These are phyloP conservation scores for Eledona agricola DNA, from an alignment of 2,888 invertebrate genomes.

Conservation along the genomic window DNA sequence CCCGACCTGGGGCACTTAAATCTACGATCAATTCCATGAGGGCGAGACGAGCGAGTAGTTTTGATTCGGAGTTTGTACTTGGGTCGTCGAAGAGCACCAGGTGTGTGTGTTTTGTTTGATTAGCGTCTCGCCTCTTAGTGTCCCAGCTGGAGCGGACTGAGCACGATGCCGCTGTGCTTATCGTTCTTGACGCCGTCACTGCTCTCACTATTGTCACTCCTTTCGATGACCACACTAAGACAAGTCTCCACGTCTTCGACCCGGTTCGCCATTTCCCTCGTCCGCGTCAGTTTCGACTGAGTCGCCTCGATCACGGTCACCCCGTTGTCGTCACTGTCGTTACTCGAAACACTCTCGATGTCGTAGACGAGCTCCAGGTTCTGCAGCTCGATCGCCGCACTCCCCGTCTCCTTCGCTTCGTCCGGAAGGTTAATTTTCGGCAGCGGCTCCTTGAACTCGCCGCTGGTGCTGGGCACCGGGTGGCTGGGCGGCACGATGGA, in stretches of 20 bases:
- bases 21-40: conserved; percentile 31
- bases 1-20: conserved; percentile 2
- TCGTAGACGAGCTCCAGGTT: conserved; percentile 58
- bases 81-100: neutral
- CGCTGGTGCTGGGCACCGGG: conserved; percentile 60
- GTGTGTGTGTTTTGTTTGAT: neutral
- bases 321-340: conserved; percentile 46
- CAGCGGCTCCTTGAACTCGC: conserved; percentile 54
- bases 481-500: conserved; percentile 60
- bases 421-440: conserved; percentile 54
- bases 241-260: conserved; percentile 63
- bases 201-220: conserved; percentile 46
- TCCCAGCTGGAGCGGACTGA: conserved; percentile 72
- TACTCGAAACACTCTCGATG: conserved; percentile 54
- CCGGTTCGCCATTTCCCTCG: conserved; percentile 53
- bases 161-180: conserved; percentile 68
- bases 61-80: conserved; percentile 12
- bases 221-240: conserved; percentile 62
- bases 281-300: conserved; percentile 54
- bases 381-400: conserved; percentile 62
- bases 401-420: conserved; percentile 50
- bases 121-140: conserved; percentile 47
- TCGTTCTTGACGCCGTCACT: conserved; percentile 55
- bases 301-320: conserved; percentile 47
- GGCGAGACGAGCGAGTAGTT: no score